phyloP scores from a whole-genome alignment of 2,113 vertebrate genomes.

The Pelvicachromis taeniatus region DNA sequence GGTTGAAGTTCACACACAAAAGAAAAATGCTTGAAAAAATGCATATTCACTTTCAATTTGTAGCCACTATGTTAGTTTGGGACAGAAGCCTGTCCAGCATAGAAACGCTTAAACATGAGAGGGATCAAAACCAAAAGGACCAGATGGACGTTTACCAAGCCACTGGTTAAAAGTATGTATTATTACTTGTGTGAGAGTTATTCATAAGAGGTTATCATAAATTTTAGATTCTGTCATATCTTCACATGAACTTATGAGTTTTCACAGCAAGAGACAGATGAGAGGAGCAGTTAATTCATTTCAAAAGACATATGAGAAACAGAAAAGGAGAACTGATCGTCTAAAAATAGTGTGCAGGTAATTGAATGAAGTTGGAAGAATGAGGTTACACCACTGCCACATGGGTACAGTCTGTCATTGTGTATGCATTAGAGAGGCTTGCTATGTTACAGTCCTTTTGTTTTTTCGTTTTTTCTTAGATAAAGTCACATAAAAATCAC shows the following conservation, averaged over 20 bases:
- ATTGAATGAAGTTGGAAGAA: slow-evolving; percentile 28
- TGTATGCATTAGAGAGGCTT: background rate
- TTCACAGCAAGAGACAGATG: slow-evolving; percentile 16
- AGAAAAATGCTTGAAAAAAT: background rate
- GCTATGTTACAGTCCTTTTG: background rate
- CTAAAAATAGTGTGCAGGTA: slow-evolving; percentile 36
- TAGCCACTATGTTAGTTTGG: background rate
- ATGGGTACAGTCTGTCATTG: background rate
- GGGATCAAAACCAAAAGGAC: background rate
- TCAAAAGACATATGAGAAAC: slow-evolving; percentile 24
- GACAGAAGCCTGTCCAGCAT: background rate
- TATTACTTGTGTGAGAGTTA: background rate
- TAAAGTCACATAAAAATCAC: background rate
- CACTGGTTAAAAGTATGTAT: background rate
- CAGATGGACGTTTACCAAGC: background rate
- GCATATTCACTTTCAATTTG: background rate
- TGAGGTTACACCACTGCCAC: background rate
- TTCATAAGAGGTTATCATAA: background rate
- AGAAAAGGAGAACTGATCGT: slow-evolving; percentile 27
- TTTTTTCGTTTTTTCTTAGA: background rate
- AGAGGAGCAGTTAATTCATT: slow-evolving; percentile 19
- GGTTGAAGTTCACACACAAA: background rate
- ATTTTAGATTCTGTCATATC: background rate
- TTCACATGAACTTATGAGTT: slow-evolving; percentile 31
- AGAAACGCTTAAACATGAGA: background rate